Percentiles rank a stretch among this genome's conserved stretches.
Evolutionary conservation across 2,797 vertebrate species (phyloP).

Genomic region (Gymnocypris eckloni): DNA sequence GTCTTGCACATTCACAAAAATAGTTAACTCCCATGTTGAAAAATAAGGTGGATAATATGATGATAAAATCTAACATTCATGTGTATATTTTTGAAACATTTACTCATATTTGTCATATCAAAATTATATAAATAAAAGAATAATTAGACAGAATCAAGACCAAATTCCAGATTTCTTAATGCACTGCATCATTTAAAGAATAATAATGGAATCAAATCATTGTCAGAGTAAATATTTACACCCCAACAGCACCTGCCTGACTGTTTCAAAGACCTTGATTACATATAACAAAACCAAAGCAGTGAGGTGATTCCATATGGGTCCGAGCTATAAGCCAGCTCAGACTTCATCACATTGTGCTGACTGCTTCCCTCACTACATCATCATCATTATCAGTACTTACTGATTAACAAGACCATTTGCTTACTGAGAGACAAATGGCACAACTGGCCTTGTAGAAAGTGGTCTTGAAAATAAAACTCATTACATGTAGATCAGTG

Average conservation of each 20-base stretch:
- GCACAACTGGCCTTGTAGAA: neutral
- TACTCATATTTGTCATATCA: neutral
- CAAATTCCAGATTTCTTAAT: neutral
- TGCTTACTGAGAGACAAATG: slow-evolving; percentile 10
- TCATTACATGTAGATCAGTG: neutral
- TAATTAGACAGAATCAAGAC: neutral
- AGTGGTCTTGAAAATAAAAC: neutral
- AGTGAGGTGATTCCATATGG: slow-evolving; percentile 12
- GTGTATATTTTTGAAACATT: neutral
- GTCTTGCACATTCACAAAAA: neutral
- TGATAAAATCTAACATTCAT: neutral
- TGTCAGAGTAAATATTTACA: neutral
- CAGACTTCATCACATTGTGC: slow-evolving; percentile 47
- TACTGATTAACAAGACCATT: slow-evolving; percentile 34
- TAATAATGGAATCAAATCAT: too few species aligned
- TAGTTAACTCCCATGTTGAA: neutral
- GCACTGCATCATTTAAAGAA: neutral
- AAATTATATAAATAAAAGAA: neutral
- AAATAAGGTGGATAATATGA: neutral
- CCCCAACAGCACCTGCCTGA: neutral
- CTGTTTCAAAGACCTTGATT: slow-evolving; percentile 12
- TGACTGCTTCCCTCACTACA: slow-evolving; percentile 45
- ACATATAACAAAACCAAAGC: slow-evolving; percentile 34
- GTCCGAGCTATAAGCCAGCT: slow-evolving; percentile 26
- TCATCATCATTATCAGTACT: slow-evolving; percentile 54